These are phyloP conservation scores for Buceros bicornis DNA, from an alignment of 2,797 vertebrate species.

Conservation along the genomic window DNA sequence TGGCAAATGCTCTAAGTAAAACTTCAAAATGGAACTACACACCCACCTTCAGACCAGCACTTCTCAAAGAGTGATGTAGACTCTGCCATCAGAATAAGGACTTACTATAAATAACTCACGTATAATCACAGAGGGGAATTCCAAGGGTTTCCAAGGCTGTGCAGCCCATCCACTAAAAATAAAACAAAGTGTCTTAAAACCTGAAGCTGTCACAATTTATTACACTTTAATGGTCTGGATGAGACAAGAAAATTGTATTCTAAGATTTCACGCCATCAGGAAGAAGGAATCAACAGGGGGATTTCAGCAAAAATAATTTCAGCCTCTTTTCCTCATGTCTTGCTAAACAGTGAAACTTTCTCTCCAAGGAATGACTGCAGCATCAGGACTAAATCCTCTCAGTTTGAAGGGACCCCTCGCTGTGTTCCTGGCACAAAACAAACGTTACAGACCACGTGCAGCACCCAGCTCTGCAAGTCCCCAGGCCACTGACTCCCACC, in stretches of 20 bases:
- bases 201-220: slow-evolving; percentile 32
- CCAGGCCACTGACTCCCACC: background rate
- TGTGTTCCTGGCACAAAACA: background rate
- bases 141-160: slow-evolving; percentile 6
- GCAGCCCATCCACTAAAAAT: background rate
- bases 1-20: background rate
- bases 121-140: slow-evolving; percentile 46
- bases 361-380: background rate
- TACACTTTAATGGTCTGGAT: background rate
- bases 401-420: background rate
- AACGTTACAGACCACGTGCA: rapidly evolving
- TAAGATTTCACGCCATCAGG: background rate
- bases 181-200: background rate
- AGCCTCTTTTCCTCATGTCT: background rate
- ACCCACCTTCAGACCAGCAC: background rate
- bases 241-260: slow-evolving; percentile 25
- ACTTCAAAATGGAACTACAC: background rate
- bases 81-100: background rate
- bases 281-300: background rate
- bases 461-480: background rate
- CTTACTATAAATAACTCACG: slow-evolving; percentile 52
- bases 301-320: slow-evolving; percentile 1
- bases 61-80: background rate
- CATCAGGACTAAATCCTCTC: background rate
- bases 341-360: background rate